A percentile compares a stretch with the other conserved stretches of the same genome.
phyloP scores from a whole-genome alignment of 2,113 vertebrate genomes.

The Charina bottae region DNA sequence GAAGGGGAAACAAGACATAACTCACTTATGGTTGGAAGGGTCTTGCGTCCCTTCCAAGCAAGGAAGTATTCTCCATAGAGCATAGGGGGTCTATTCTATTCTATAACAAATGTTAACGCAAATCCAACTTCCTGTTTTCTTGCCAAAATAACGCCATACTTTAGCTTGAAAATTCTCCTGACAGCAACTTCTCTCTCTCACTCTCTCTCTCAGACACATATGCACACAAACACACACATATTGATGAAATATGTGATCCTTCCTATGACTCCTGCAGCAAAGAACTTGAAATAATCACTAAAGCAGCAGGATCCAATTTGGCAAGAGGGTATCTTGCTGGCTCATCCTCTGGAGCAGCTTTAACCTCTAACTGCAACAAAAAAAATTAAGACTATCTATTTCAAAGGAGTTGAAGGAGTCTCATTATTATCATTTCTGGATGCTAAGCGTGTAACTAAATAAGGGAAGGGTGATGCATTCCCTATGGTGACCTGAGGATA shows the following conservation, averaged over 20 bases:
- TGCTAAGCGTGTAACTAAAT: conserved; percentile 60
- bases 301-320: conserved; percentile 40
- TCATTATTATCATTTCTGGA: conserved; percentile 53
- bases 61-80: neutral
- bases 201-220: neutral
- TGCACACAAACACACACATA: neutral
- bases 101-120: neutral
- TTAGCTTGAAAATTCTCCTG: conserved; percentile 39
- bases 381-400: conserved; percentile 30
- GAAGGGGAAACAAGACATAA: no score
- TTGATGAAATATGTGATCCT: conserved; percentile 30
- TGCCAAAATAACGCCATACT: neutral
- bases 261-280: conserved; percentile 25
- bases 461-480: conserved; percentile 54
- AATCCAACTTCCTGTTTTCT: neutral
- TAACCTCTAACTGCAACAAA: conserved; percentile 19
- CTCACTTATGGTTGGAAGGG: no score
- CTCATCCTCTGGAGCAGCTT: conserved; percentile 32
- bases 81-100: neutral
- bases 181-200: no score
- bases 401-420: conserved; percentile 42
- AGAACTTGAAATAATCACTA: conserved; percentile 48
- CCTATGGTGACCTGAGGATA: conserved; percentile 54
- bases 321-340: neutral
- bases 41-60: neutral